A percentile compares a stretch with the other conserved stretches of the same genome.
Evolutionary conservation across 2,797 vertebrate species (phyloP).

Genomic region (Hipposideros larvatus): DNA sequence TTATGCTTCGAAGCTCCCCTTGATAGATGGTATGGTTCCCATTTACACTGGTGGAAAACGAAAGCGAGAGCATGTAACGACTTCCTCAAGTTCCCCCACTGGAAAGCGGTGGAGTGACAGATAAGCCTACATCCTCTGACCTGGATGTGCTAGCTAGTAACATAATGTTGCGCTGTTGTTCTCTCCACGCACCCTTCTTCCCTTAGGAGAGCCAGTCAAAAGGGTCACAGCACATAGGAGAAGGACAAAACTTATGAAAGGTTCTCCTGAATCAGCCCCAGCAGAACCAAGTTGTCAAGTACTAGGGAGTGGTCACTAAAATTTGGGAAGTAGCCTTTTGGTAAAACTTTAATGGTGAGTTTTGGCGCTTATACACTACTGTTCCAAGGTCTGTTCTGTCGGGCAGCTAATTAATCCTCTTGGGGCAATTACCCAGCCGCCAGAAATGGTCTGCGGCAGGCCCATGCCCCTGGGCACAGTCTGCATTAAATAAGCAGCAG

Average conservation of each 20-base stretch:
- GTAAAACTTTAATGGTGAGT: slow-evolving; percentile 60
- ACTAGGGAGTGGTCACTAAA: not conserved
- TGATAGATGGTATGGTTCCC: not conserved
- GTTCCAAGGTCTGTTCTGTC: slow-evolving; percentile 34
- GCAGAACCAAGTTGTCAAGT: not conserved
- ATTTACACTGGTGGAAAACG: not conserved
- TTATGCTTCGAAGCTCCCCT: not conserved
- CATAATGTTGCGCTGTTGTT: accelerated
- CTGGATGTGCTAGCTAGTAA: not conserved
- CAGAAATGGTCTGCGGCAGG: slow-evolving; percentile 58
- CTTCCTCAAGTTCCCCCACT: not conserved
- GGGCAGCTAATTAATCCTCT: slow-evolving; percentile 80
- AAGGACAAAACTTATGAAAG: not conserved
- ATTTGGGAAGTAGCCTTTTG: slow-evolving; percentile 61
- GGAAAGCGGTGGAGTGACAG: too few species aligned
- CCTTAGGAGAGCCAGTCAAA: not conserved
- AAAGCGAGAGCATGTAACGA: not conserved
- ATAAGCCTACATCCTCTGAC: not conserved
- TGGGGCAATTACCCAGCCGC: slow-evolving; percentile 74
- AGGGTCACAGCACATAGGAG: not conserved
- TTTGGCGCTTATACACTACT: slow-evolving; percentile 48
- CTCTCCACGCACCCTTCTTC: not conserved
- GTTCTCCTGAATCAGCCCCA: not conserved
- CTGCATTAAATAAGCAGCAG: slow-evolving; percentile 61
- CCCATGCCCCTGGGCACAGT: slow-evolving; percentile 37